Evolutionary conservation across 2,113 vertebrate genomes (phyloP), one percentile per base, ranked within the genome.

Genomic region (Dryoscopus gambensis): DNA sequence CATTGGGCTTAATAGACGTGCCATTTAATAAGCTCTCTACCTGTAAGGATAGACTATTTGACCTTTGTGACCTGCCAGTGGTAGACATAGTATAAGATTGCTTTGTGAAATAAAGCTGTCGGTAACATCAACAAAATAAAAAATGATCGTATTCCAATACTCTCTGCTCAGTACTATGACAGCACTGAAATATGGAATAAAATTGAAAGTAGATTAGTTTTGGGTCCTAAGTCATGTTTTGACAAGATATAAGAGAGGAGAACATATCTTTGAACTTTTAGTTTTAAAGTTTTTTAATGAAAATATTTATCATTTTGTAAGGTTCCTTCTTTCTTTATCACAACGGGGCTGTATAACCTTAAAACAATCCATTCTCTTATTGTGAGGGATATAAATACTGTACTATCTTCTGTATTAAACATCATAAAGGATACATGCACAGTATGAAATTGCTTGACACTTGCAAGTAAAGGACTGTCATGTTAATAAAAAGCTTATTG

Each of bases 81-180:
- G 98, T 98, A 98, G 98, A 98, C 98, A 98, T 98, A 98, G 98
- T 98, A 97, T 98, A 98, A 99, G 99, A 99, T 99, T 99, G 99
- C 99, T 99, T 99, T 98, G 98, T 99, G 99, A 99, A 99, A 99
- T 99, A 99, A 99, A 99, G 98, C 99, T 99, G 99, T 99, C 99
- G 98, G 98, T 99, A 98, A 98, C 98, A 98, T 98, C 97, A 98
- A 98, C 98, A 98, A 98, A 98, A 99, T 99, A 99, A 99, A 99
- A 99, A 99, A 99, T 98, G 98, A 98, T 98, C 98, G 97, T 98
- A 97, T 98, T 98, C 97, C 98, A 98, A 98, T 98, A 98, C 98
- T 98, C 96, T 98, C 98, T 97, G 98, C 98, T 98, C 97, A 98
- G 97, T 98, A 97, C 98, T 96, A 97, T 99, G 99, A 99, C 99